These are phyloP conservation scores for Drosophila trichaetosa DNA, from an alignment of 2,888 invertebrate species.

Conservation along the genomic window DNA sequence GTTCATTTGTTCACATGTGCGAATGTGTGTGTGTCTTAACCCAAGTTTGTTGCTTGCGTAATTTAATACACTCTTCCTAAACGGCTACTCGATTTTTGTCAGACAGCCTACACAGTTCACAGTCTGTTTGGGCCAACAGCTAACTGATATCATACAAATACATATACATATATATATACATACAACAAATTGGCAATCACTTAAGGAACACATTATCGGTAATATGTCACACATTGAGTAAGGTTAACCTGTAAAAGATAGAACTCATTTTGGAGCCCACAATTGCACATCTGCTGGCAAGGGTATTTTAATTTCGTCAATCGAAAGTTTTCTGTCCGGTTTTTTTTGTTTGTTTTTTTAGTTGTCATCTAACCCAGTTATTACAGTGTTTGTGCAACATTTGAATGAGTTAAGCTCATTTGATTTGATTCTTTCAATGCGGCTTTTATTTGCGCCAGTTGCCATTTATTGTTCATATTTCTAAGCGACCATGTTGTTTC, in stretches of 20 bases:
- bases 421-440: conserved; percentile 64
- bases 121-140: background rate
- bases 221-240: background rate
- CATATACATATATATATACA: background rate
- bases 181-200: background rate
- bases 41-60: conserved; percentile 35
- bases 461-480: conserved; percentile 57
- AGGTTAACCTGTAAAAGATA: background rate
- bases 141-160: background rate
- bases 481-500: conserved; percentile 40
- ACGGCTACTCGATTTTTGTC: background rate
- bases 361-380: conserved; percentile 44
- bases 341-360: background rate
- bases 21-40: background rate
- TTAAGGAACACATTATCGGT: background rate
- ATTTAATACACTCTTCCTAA: conserved; percentile 14
- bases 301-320: conserved; percentile 13
- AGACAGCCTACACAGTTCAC: background rate
- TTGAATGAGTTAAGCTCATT: conserved; percentile 64
- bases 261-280: background rate
- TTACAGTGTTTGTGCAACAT: conserved; percentile 52
- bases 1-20: background rate
- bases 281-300: background rate
- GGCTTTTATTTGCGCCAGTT: conserved; percentile 54
- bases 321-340: background rate